These are phyloP conservation scores for Gasteruption jaculator DNA, from an alignment of 2,888 invertebrate genomes.

Conservation along the genomic window DNA sequence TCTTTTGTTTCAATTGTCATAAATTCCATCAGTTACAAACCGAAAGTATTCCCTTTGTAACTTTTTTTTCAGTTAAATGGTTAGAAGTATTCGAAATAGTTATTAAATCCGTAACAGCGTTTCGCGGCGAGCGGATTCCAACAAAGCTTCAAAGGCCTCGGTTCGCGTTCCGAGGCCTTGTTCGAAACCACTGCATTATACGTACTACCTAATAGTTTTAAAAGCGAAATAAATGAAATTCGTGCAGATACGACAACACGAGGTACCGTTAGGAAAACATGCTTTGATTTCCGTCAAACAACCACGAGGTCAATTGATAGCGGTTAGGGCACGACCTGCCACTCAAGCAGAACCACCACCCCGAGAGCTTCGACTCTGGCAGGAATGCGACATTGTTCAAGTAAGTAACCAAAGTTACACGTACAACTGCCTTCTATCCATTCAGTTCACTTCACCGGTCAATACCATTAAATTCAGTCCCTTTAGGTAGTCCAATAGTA, in stretches of 20 bases:
- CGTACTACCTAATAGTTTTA: neutral
- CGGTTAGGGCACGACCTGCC: conserved; percentile 74
- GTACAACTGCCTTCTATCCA: no score
- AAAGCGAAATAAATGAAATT: neutral
- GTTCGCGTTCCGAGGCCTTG: neutral
- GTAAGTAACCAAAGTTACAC: no score
- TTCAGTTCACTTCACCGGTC: no score
- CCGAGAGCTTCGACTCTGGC: conserved; percentile 61
- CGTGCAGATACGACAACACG: conserved; percentile 59
- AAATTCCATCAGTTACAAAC: no score
- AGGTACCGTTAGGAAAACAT: conserved; percentile 81
- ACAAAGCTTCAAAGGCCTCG: neutral
- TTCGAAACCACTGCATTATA: neutral
- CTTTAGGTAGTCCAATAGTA: no score
- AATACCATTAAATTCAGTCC: no score
- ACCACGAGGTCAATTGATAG: conserved; percentile 78
- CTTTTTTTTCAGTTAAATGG: no score
- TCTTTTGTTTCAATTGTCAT: no score
- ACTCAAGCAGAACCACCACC: conserved; percentile 58
- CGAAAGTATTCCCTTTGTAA: no score
- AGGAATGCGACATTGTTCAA: conserved; percentile 80
- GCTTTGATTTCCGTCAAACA: conserved; percentile 83
- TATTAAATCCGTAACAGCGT: no score
- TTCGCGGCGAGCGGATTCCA: neutral
- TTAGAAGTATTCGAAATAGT: no score